Conservation (phyloP, 2,888 invertebrate genomes). For the Timema cristinae region DNA sequence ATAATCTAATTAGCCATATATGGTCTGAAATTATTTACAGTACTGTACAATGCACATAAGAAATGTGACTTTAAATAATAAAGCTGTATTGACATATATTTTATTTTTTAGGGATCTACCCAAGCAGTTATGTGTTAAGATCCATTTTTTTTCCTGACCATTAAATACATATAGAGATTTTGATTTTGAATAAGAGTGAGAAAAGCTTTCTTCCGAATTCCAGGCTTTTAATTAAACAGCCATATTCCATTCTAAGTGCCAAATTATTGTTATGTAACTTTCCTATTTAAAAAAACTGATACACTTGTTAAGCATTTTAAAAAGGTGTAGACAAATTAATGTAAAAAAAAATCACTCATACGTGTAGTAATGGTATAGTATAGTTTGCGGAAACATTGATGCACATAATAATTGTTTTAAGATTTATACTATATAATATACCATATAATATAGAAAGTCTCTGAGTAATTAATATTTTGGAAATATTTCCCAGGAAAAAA, state of each 20-base stretch:
- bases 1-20: too few species aligned
- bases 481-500: constrained; percentile 22
- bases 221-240: too few species aligned
- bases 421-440: constrained; percentile 20
- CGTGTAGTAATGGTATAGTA: too few species aligned
- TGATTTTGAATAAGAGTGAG: not conserved
- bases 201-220: not conserved
- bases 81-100: too few species aligned
- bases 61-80: too few species aligned
- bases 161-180: constrained; percentile 17
- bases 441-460: constrained; percentile 12
- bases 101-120: not conserved
- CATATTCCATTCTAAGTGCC: not conserved
- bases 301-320: too few species aligned
- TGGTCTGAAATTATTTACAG: too few species aligned
- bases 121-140: constrained; percentile 5
- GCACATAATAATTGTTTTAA: constrained; percentile 23
- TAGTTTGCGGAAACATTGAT: constrained; percentile 22
- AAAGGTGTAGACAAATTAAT: too few species aligned
- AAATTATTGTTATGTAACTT: not conserved
- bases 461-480: constrained; percentile 21
- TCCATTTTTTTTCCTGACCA: not conserved
- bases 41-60: too few species aligned
- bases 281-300: too few species aligned
- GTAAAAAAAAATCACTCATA: too few species aligned